Evolutionary conservation across 2,888 invertebrate species (phyloP).

Genomic region (Cosmia pyralina): DNA sequence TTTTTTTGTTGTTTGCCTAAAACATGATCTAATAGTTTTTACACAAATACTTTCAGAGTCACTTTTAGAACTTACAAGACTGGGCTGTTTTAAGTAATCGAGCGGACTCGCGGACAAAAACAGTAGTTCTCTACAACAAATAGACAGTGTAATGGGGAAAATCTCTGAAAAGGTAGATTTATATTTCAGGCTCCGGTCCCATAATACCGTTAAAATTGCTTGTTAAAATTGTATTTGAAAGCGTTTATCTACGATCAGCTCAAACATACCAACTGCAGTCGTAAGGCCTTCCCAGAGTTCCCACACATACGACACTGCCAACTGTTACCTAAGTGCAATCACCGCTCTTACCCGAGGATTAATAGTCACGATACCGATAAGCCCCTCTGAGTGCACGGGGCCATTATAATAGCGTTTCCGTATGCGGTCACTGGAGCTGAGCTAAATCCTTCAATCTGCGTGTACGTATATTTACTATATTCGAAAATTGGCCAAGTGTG

Average conservation of each 20-base stretch:
- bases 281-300: neutral
- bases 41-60: too few relatives aligned
- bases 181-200: too few relatives aligned
- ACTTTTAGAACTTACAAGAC: neutral
- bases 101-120: neutral
- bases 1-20: neutral
- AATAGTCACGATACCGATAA: conserved; percentile 12
- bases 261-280: neutral
- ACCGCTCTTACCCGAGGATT: conserved; percentile 12
- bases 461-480: too few relatives aligned
- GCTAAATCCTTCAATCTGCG: neutral
- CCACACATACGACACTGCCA: neutral
- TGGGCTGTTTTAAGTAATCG: neutral
- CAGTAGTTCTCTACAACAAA: neutral
- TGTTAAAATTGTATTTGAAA: conserved; percentile 13
- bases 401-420: conserved; percentile 17
- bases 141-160: neutral
- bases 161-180: neutral
- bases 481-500: neutral
- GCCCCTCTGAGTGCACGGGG: conserved; percentile 5
- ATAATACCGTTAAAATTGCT: neutral
- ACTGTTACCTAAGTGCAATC: conserved; percentile 7
- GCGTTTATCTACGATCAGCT: neutral
- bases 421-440: conserved; percentile 2
- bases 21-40: neutral